A percentile compares a stretch with the other conserved stretches of the same genome.
Conservation (phyloP, 2,797 vertebrate species). For the Sebastes hubbsi region DNA sequence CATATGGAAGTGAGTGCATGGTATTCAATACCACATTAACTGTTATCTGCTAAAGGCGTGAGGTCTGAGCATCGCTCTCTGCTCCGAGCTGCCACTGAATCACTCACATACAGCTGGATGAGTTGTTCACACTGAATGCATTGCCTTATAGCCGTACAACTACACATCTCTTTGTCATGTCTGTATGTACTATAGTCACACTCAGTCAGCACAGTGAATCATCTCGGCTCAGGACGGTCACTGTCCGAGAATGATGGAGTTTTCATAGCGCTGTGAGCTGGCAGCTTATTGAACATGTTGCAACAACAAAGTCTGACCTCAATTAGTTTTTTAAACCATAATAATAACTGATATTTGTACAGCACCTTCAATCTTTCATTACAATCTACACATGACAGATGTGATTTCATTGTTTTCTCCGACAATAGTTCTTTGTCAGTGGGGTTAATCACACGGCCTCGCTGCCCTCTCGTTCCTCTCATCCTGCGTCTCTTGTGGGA, state of each 20-base stretch:
- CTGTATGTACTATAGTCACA: constrained; percentile 12
- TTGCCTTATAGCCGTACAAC: constrained; percentile 22
- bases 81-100: constrained; percentile 38
- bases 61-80: constrained; percentile 28
- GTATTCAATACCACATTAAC: not conserved
- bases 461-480: constrained; percentile 29
- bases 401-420: constrained; percentile 14
- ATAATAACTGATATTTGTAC: constrained; percentile 19
- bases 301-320: constrained; percentile 17
- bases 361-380: constrained; percentile 1
- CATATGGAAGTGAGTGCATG: not conserved
- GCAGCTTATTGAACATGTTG: constrained; percentile 24
- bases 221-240: constrained; percentile 26
- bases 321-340: constrained; percentile 13
- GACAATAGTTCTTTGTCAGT: constrained; percentile 8
- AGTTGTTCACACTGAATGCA: constrained; percentile 11
- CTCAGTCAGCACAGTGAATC: constrained; percentile 45
- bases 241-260: constrained; percentile 34
- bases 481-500: constrained; percentile 16
- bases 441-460: constrained; percentile 54
- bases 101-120: constrained; percentile 11
- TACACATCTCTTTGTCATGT: constrained; percentile 30
- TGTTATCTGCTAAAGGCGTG: not conserved
- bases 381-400: constrained; percentile 2
- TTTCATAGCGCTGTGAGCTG: constrained; percentile 20